phyloP scores from a whole-genome alignment of 2,888 invertebrate species.

The Mactromeris polynyma region DNA sequence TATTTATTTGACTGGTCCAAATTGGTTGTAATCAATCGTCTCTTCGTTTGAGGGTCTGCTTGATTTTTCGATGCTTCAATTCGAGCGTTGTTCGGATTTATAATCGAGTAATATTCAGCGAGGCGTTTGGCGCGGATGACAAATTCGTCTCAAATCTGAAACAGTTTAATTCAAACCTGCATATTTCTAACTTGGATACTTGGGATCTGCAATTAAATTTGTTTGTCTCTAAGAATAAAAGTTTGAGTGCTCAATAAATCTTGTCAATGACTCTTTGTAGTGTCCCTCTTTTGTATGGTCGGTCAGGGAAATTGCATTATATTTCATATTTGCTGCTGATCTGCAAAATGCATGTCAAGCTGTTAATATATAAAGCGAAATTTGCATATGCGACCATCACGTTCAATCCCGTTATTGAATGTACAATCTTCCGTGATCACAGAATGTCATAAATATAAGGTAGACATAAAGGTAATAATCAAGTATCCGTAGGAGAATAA shows the following conservation, averaged over 20 bases:
- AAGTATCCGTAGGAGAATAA: too few relatives aligned
- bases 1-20: conserved; percentile 45
- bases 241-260: conserved; percentile 21
- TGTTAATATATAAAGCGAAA: neutral
- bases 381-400: neutral
- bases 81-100: conserved; percentile 1
- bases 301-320: neutral
- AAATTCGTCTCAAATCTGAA: neutral
- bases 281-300: neutral
- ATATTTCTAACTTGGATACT: conserved; percentile 38
- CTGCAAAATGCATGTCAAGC: neutral
- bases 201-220: neutral
- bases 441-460: too few relatives aligned
- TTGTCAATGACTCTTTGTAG: neutral
- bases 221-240: conserved; percentile 30
- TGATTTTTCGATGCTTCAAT: conserved; percentile 13
- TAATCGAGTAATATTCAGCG: conserved; percentile 10
- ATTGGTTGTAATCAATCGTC: conserved; percentile 32
- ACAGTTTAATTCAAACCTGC: conserved; percentile 24
- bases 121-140: neutral
- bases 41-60: conserved; percentile 8
- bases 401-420: neutral
- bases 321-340: neutral
- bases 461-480: too few relatives aligned
- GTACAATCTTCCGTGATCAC: too few relatives aligned